Base-by-base conservation (phyloP, 2,888 invertebrate genomes). In the Drosophila hamatofila region DNA sequence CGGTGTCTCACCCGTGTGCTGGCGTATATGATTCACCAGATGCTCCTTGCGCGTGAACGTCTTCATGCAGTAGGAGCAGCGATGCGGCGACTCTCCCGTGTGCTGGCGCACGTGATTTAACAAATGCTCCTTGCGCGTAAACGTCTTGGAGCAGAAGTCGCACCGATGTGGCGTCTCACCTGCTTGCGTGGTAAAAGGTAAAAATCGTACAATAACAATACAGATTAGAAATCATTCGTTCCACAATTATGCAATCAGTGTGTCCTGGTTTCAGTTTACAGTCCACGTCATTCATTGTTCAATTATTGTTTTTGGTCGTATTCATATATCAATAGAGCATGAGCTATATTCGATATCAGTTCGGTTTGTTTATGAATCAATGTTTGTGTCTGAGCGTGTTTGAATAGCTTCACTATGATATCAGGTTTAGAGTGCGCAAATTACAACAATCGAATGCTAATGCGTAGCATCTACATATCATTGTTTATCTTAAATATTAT, bases 11-110 rank as follows among this genome's bases (percentile, higher is more conserved):
- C 97, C 97, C 56, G 97, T 97, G 92, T 97, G 97, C 93, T 96
- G 96, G 81, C 96, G 94, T 35, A 96, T 96, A 89, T 97, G 97
- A 92, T 97, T 97, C 92, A 97, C 96, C 75, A 97, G 94, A 92
- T 97, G 97, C 92, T 97, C 97, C 92, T 97, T 97, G 64, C 97
- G 94, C n/a, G 97, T 96, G 93, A 97, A 97, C 48, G 96, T 96
- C 93, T 97, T 97, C 81, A 96, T 96, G 93, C 97, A 97, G 90
- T 96, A 96, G 35, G 96, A 95, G 93, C 97, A 97, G 79, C 96
- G 96, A 91, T 97, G 97, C 1, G 97, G 97, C 91, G 96, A 97
- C 93, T 97, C 97, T 72, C 96, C 96, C 3, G 96, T 95, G 90
- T 97, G 95, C 74, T 97, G 94, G 90, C 97, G 94, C 82, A 97